Evolutionary conservation across 2,888 invertebrate genomes (phyloP), one percentile per base, ranked within the genome.

Genomic region (Rhagonycha lutea): DNA sequence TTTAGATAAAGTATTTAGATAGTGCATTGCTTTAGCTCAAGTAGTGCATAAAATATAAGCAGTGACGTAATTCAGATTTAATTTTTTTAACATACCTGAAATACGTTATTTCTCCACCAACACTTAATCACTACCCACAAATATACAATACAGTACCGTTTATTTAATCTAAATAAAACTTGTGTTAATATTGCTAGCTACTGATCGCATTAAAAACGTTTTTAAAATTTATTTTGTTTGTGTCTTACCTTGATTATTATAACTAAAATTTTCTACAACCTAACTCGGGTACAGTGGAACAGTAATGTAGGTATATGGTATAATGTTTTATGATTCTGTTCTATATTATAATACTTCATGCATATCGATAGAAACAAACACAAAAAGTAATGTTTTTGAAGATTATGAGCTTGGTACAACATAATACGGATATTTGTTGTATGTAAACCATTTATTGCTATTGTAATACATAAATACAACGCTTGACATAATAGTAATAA

Each of bases 331-430:
- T 73, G 69, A 73, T 29, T 67, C 67, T 75, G 71, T 75, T 75
- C 73, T 23, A 69, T 73, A 67, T 65, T 62, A 32, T 73, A 29
- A 72, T 72, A 72, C 63, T 70, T 73, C 80, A 81, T 81, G 81
- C 81, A 80, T 75, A 79, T 81, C 81, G 81, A 81, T 78, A 79
- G 80, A 62, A 80, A 82, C 82, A 82, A 82, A 82, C 82, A 82
- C 82, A 82, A 82, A 80, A 70, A 72, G 77, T 74, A 67, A 70
- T 76, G 70, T 76, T 68, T 18, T 73, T 76, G 24, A 24, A 65
- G 26, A 24, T 65, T 65, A 65, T 47, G 47, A 65, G 26, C 26
- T 26, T 65, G 23, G 18, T 65, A 47, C 47, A 47, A 47, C 47
- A 47, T n/a, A 47, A n/a, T 47, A 47, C 7, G 47, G n/a, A 47